Conservation (phyloP, 2,888 invertebrate species). For the Eupithecia inturbata region DNA sequence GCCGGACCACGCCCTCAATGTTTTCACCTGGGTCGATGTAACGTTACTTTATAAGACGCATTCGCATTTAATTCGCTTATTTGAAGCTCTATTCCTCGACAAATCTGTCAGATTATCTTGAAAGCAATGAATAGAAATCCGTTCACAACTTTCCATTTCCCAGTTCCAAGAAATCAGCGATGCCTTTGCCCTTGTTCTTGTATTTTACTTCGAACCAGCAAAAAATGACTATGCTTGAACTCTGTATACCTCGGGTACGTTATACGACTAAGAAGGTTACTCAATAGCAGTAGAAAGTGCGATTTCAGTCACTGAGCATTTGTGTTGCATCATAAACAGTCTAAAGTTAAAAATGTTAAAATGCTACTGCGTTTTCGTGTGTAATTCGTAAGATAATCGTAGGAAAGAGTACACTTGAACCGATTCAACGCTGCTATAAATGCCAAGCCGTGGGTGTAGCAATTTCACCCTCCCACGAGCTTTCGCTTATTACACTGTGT, state of each 20-base stretch:
- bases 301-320: slow-evolving; percentile 67
- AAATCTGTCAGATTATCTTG: neutral
- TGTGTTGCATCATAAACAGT: slow-evolving; percentile 66
- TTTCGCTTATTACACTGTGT: slow-evolving; percentile 41
- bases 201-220: slow-evolving; percentile 22
- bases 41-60: slow-evolving; percentile 12
- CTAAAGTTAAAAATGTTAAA: slow-evolving; percentile 31
- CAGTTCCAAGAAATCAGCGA: slow-evolving; percentile 1
- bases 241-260: slow-evolving; percentile 56
- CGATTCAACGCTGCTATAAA: slow-evolving; percentile 55
- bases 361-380: slow-evolving; percentile 27
- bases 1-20: slow-evolving; percentile 54
- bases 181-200: slow-evolving; percentile 9
- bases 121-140: slow-evolving; percentile 2
- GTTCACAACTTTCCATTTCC: slow-evolving; percentile 8
- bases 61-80: slow-evolving; percentile 8
- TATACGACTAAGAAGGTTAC: slow-evolving; percentile 64
- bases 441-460: slow-evolving; percentile 54
- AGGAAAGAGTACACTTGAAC: slow-evolving; percentile 41
- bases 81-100: neutral
- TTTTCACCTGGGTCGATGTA: slow-evolving; percentile 41
- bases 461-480: slow-evolving; percentile 55
- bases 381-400: slow-evolving; percentile 34
- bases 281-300: slow-evolving; percentile 73
- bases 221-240: slow-evolving; percentile 50